Base-by-base conservation (phyloP, 2,113 vertebrate genomes). In the Stercorarius parasiticus region DNA sequence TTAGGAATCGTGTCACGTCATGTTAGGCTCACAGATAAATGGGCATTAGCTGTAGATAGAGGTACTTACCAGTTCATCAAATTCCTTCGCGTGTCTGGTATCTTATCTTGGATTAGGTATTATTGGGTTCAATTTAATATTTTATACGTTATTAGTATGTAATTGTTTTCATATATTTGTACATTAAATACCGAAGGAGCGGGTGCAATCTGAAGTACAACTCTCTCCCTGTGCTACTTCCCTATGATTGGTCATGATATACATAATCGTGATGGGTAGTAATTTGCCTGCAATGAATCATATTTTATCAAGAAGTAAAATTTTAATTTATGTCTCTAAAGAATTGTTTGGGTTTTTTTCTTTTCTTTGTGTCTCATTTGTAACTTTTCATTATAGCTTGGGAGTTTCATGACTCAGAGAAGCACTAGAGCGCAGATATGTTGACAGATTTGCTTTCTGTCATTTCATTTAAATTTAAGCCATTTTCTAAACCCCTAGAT, bases 391-490 rank as follows among this genome's bases (percentile, higher is more conserved):
- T 86, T 97, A 93, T 88, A 92, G 65, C 82, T 79, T 50, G 82
- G 73, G 59, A 91, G 82, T 96, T 96, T 92, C 91, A 85, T 96
- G 96, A 92, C 62, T 97, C 90, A 94, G 74, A 96, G 62, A 96
- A 95, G 56, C 79, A 95, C 81, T 84, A 94, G 61, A 97, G 55
- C 18, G 3, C 90, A 88, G 90, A 61, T 97, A 95, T 66, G 91
- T 92, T 95, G 91, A 95, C 92, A 88, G 96, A 92, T 95, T 96
- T 96, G 86, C 93, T 98, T 98, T 97, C 90, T 96, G 85, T 96
- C 74, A 95, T 97, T 97, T 97, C 43, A 85, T 95, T 97, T 88
- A 94, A 97, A 97, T 92, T 79, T 62, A 94, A 91, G 94, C 84
- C 49, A 90, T 98, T 97, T 97, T 97, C 91, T 86, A 95, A 86